Conservation (phyloP, 2,113 vertebrate species). For the Machaerirhynchus nigripectus region DNA sequence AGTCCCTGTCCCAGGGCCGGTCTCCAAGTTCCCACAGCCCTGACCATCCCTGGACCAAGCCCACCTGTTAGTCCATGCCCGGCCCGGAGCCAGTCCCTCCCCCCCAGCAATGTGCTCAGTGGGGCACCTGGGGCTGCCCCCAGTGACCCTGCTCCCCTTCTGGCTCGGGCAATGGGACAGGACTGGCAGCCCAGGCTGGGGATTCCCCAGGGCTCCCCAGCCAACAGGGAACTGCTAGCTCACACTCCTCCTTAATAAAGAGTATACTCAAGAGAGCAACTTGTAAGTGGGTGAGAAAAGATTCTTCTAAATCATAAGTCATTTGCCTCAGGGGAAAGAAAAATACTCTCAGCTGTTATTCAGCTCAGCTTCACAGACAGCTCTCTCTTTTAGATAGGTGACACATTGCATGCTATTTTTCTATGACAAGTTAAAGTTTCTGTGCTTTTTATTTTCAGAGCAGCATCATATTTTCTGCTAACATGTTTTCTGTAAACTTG, state of each 20-base stretch:
- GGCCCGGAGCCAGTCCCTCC: accelerated
- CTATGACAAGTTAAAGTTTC: neutral
- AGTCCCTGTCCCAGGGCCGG: neutral
- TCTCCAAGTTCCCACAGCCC: neutral
- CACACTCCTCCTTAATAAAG: neutral
- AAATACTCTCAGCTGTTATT: neutral
- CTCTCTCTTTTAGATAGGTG: neutral
- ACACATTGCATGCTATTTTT: neutral
- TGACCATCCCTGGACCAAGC: too few relatives aligned
- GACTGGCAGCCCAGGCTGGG: neutral
- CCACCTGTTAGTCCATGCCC: accelerated
- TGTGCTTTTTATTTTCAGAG: neutral
- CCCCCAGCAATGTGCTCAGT: accelerated
- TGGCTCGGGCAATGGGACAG: accelerated
- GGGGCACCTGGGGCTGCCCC: neutral
- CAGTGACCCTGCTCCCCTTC: neutral
- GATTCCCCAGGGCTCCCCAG: too few relatives aligned
- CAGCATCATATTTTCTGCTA: neutral
- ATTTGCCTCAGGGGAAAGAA: neutral
- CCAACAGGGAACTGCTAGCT: neutral
- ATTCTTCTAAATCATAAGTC: neutral
- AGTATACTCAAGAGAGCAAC: neutral
- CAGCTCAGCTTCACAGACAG: neutral
- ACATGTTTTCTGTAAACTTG: neutral
- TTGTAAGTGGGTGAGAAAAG: neutral